Base-by-base conservation (phyloP, 2,888 invertebrate genomes). In the Trissolcus japonicus region DNA sequence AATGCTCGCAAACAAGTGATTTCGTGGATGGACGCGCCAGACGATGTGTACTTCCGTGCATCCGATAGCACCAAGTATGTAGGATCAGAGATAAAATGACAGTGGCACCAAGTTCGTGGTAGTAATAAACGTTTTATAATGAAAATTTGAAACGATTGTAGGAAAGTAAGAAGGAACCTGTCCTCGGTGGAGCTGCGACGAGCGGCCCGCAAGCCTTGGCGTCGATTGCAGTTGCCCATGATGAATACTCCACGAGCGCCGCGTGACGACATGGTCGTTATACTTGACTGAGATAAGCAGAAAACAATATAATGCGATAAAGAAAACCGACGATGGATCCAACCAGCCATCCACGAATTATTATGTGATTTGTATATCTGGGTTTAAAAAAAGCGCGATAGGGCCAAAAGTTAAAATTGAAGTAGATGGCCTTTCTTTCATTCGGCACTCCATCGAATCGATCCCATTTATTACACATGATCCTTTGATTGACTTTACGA, bases 11-110 rank as follows among this genome's bases (percentile, higher is more conserved):
- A 97, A 87, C 97, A 96, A 90, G 96, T 97, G 84, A 96, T 98
- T 89, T 97, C 97, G 87, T 98, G 97, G 97, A 97, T 97, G 94
- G 98, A 98, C 90, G 98, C 98, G 71, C 98, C 98, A 19, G 98
- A 98, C 89, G 98, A 98, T 91, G 95, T 98, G 81, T 98, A 96
- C 91, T 98, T 97, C 91, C 93, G 95, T 89, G 97, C 97, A 84
- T 96, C 96, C 55, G 95, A 96, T 84, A 92, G 93, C 83, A 95
- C 95, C 90, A 98, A 95, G 98, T 97, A 91, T 92, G 94, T 91
- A 7, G 43, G n/a, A 35, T 46, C 19, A 51, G 19, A 51, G 19
- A 2, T 19, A 21, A 9, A 51, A 46, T 14, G 43, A 3, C 3
- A n/a, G 13, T 43, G 11, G 6, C 2, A 0, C 6, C 43, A n/a